Base-by-base conservation (phyloP, 2,797 vertebrate species). In the Eulemur coronatus region DNA sequence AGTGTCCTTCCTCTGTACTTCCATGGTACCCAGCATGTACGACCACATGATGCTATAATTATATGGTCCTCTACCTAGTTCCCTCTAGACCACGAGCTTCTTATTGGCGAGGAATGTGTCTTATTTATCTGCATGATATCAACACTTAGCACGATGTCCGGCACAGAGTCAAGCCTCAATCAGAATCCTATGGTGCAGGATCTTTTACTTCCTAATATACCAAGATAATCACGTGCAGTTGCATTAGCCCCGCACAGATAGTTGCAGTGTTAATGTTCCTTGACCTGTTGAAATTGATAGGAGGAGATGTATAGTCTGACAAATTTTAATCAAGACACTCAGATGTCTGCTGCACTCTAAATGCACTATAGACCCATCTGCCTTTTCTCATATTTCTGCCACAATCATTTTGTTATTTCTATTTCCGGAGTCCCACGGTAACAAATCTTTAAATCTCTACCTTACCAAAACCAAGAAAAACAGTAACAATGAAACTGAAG, bases 241-340 rank as follows among this genome's bases (percentile, higher is more conserved):
- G 26, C 82, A 50, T 85, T 28, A 59, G 73, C 13, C 70, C 65
- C 65, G 89, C 70, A 11, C 33, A 94, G 90, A 91, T 1, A 59
- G 33, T 59, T 28, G 46, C 26, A n/a, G 28, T 84, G 82, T 28
- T 89, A 94, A 94, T 63, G 69, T 90, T 86, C 86, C 75, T 94
- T 88, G 90, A 97, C 79, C 65, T 96, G 89, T 46, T 96, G 70
- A 79, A 97, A 94, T 48, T 91, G 79, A 91, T 81, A 92, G 78
- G 14, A 94, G 79, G 55, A 75, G 55, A 95, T 17, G 7, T 59
- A 50, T 8, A 55, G 48, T 48, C 92, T 86, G 79, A 91, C 22
- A 59, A 52, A 26, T 96, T 89, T 73, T 84, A 93, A 97, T 69
- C 79, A 91, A 89, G 90, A 84, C 28, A 63, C 26, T 96, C 79